Evolutionary conservation across 1,140 invertebrate species (phyloP), one percentile per base, ranked within the genome.

Genomic region (Agrilus planipennis): DNA sequence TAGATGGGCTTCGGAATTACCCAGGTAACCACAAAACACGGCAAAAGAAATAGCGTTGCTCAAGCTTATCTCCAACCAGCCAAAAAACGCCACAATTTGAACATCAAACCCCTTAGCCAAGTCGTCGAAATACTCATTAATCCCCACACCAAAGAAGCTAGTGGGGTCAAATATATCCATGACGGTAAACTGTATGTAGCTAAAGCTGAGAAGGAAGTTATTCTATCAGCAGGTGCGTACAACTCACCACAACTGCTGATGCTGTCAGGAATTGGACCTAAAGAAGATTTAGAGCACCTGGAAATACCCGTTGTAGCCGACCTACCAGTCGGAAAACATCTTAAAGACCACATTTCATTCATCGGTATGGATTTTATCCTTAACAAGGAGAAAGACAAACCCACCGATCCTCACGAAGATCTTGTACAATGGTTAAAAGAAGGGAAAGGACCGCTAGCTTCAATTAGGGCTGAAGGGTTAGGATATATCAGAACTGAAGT

Each of bases 261-360:
- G 80, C 50, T 86, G 1, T 84, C 80, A 0, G 84, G 84, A 4
- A 69, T 87, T 11, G 84, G 84, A 5, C 81, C 81, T 0, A 67
- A 55, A 16, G 54, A 72, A 16, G 77, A 86, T 54, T 62, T 88
- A 9, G 53, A 62, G 19, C 51, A 70, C 2, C 42, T 77, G 22
- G 67, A 67, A 9, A 76, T 82, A 14, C 61, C 68, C 1, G 66
- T 76, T 0, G 42, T 79, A 1, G 67, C 70, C 42, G 73, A 88
- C 64, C 66, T 82, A 16, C 75, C 70, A 2, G 80, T 83, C 2
- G 81, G 81, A 2, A 70, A 73, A 27, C 83, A 84, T 55, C 54
- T 84, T 3, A 79, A 81, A 65, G 82, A 85, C 57, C 82, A 86
- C 43, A 71, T 80, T n/a, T 72, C 73, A 3, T 44, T 32, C 14